phyloP scores from a whole-genome alignment of 2,888 invertebrate genomes.

The Habrosyne pyritoides region DNA sequence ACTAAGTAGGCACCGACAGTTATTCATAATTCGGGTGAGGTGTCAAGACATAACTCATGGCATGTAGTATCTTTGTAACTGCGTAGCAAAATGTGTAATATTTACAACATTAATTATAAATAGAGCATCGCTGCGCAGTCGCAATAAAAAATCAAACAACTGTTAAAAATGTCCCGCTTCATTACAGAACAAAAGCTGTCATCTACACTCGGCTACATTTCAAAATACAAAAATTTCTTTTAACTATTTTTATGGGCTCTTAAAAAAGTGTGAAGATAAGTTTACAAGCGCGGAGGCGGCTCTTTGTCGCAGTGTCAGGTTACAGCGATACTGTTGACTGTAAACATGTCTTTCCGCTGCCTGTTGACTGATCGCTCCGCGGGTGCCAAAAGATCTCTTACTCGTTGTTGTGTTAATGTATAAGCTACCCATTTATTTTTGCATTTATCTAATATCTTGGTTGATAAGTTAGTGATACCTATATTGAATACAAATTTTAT shows the following conservation, averaged over 20 bases:
- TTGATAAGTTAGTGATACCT: too few relatives aligned
- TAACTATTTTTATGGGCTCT: slow-evolving; percentile 81
- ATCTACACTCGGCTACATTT: slow-evolving; percentile 81
- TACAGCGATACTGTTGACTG: slow-evolving; percentile 72
- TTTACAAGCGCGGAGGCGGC: slow-evolving; percentile 80
- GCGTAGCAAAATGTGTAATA: slow-evolving; percentile 11
- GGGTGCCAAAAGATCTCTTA: slow-evolving; percentile 60
- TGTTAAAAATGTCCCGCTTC: slow-evolving; percentile 77
- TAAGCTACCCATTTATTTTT: neutral
- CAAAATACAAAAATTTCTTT: slow-evolving; percentile 76
- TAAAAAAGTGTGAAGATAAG: slow-evolving; percentile 81
- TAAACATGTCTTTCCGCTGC: slow-evolving; percentile 79
- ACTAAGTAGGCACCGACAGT: neutral
- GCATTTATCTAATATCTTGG: too few relatives aligned
- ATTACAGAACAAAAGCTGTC: slow-evolving; percentile 83
- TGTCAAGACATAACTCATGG: neutral
- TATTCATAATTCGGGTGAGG: neutral
- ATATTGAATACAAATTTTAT: too few relatives aligned
- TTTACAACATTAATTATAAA: slow-evolving; percentile 57
- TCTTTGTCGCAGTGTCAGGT: slow-evolving; percentile 77
- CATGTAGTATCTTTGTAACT: neutral
- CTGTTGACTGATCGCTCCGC: slow-evolving; percentile 67
- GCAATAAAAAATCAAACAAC: slow-evolving; percentile 72
- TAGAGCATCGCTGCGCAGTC: slow-evolving; percentile 57
- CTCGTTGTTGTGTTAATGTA: neutral